A percentile compares a stretch with the other conserved stretches of the same genome.
These are phyloP conservation scores for Liolophura sinensis DNA, from an alignment of 1,140 invertebrate species.

Conservation along the genomic window DNA sequence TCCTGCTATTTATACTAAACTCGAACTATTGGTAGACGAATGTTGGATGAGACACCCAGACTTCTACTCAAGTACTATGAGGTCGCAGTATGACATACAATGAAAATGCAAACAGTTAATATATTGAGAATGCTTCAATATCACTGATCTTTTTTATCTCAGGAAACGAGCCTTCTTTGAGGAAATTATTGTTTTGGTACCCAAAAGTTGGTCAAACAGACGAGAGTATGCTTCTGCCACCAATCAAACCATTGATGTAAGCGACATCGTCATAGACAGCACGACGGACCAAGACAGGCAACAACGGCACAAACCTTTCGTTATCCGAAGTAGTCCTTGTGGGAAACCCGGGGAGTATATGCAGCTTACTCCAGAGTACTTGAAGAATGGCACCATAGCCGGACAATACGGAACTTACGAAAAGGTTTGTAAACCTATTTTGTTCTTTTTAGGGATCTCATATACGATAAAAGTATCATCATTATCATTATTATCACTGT, in stretches of 20 bases:
- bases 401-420: conserved; percentile 5
- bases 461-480: too few species aligned
- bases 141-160: not conserved
- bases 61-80: too few species aligned
- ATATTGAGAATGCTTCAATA: too few species aligned
- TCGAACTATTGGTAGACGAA: too few species aligned
- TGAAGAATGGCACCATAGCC: conserved; percentile 4
- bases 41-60: too few species aligned
- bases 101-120: too few species aligned
- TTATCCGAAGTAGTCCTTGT: conserved; percentile 4
- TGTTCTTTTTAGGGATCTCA: too few species aligned
- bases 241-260: conserved; percentile 4
- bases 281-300: not conserved
- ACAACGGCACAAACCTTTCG: conserved; percentile 4
- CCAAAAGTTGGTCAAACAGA: not conserved
- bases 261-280: not conserved
- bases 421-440: not conserved
- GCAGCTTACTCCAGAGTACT: conserved; percentile 9
- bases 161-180: not conserved
- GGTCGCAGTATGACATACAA: too few species aligned
- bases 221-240: not conserved
- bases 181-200: not conserved
- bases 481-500: too few species aligned
- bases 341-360: conserved; percentile 8
- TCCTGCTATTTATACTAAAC: too few species aligned